Percentiles rank a stretch among this genome's conserved stretches.
Conservation (phyloP, 2,888 invertebrate species). For the Digitonthophagus gazella region DNA sequence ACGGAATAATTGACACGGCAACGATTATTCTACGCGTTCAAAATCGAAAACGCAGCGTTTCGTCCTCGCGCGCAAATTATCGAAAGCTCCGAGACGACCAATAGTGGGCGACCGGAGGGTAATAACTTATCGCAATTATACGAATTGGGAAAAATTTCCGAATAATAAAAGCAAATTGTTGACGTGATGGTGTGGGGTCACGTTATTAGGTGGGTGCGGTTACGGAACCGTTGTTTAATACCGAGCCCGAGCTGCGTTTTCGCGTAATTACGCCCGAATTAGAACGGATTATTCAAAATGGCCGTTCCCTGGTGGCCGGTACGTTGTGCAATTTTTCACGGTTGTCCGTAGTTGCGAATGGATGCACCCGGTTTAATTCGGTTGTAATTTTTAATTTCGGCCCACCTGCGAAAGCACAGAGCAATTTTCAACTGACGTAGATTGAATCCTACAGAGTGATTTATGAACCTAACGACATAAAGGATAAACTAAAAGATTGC, state of each 20-base stretch:
- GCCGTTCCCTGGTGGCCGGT: not conserved
- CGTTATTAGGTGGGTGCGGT: conserved; percentile 9
- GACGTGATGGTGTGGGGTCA: conserved; percentile 2
- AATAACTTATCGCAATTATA: conserved; percentile 14
- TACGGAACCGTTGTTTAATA: not conserved
- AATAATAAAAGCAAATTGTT: conserved; percentile 13
- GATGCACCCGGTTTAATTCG: not conserved
- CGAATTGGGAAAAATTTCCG: conserved; percentile 6
- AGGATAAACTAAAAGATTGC: no score
- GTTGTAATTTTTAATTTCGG: not conserved
- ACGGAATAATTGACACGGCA: conserved; percentile 14
- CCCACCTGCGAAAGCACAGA: not conserved
- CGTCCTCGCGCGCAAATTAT: not conserved
- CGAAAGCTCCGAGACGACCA: not conserved
- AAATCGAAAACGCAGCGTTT: conserved; percentile 7
- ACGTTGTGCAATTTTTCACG: not conserved
- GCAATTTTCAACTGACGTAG: not conserved
- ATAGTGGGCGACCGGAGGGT: not conserved
- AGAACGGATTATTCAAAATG: conserved; percentile 8
- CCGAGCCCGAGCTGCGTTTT: not conserved
- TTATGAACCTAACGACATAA: not conserved
- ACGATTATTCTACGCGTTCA: conserved; percentile 5
- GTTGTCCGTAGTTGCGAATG: not conserved
- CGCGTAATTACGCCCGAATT: conserved; percentile 6
- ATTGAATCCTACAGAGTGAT: not conserved